Evolutionary conservation across 2,113 vertebrate species (phyloP).

Genomic region (Nyctereutes procyonoides): DNA sequence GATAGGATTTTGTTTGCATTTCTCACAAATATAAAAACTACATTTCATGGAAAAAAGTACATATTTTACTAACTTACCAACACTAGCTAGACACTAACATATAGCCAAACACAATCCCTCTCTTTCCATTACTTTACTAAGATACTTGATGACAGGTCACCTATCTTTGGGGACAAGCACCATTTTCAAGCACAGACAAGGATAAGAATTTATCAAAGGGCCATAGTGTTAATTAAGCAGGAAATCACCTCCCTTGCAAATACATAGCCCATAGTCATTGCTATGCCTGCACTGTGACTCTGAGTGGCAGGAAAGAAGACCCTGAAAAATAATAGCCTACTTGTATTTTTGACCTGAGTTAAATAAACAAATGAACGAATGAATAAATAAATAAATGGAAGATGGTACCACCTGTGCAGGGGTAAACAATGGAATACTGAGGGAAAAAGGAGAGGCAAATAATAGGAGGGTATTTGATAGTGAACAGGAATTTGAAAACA

Average conservation of each 20-base stretch:
- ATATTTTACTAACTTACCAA: not conserved
- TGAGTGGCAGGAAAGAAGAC: not conserved
- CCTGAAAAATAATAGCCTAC: not conserved
- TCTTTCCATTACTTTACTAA: not conserved
- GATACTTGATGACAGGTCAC: not conserved
- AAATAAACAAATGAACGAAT: not conserved
- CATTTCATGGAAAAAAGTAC: not conserved
- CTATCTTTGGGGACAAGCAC: not conserved
- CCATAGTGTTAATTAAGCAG: not conserved
- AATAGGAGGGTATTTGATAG: not conserved
- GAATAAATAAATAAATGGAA: not conserved
- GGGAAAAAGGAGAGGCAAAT: not conserved
- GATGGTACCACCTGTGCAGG: not conserved
- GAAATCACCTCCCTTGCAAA: not conserved
- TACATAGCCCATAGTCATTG: not conserved
- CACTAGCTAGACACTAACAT: not conserved
- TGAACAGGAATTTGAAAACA: not conserved
- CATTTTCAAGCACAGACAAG: not conserved
- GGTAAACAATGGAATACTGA: not conserved
- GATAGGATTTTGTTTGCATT: conserved; percentile 14
- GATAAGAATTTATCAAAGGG: not conserved
- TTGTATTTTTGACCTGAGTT: not conserved
- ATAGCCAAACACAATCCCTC: not conserved
- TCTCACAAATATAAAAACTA: not conserved
- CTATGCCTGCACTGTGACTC: not conserved